phyloP scores from a whole-genome alignment of 2,888 invertebrate genomes.

The Mycalesis mineus region DNA sequence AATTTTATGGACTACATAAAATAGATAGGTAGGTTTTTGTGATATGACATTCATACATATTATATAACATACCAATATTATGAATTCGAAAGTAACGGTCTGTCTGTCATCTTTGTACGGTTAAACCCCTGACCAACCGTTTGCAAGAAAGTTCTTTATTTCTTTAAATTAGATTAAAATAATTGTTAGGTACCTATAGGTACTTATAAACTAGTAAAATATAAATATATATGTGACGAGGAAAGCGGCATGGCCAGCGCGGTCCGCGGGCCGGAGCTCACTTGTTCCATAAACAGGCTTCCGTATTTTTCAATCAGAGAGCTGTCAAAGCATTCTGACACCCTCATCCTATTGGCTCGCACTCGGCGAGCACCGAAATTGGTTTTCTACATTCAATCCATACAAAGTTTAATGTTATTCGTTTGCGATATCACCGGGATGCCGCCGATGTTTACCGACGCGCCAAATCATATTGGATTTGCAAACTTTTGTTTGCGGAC shows the following conservation, averaged over 20 bases:
- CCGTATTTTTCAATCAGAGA: slow-evolving; percentile 82
- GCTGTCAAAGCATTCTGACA: slow-evolving; percentile 81
- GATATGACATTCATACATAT: too few species aligned
- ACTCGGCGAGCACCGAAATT: slow-evolving; percentile 78
- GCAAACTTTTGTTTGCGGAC: slow-evolving; percentile 78
- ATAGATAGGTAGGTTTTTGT: too few species aligned
- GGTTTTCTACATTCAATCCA: slow-evolving; percentile 80
- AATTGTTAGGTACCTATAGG: too few species aligned
- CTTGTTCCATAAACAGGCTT: slow-evolving; percentile 78
- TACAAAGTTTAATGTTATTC: slow-evolving; percentile 80
- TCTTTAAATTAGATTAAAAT: too few species aligned
- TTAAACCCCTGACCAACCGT: too few species aligned
- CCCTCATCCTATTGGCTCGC: slow-evolving; percentile 79
- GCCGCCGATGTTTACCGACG: slow-evolving; percentile 78
- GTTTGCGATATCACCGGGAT: slow-evolving; percentile 78
- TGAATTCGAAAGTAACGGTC: too few species aligned
- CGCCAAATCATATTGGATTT: slow-evolving; percentile 78
- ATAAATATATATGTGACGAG: not conserved
- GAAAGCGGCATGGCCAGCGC: slow-evolving; percentile 24
- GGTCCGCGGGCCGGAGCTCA: slow-evolving; percentile 43
- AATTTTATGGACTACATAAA: too few species aligned
- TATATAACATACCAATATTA: too few species aligned
- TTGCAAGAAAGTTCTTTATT: too few species aligned
- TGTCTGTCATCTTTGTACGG: too few species aligned
- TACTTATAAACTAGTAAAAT: too few species aligned